A percentile compares a stretch with the other conserved stretches of the same genome.
These are phyloP conservation scores for Tachysurus fulvidraco DNA, from an alignment of 2,113 vertebrate genomes.

Conservation along the genomic window DNA sequence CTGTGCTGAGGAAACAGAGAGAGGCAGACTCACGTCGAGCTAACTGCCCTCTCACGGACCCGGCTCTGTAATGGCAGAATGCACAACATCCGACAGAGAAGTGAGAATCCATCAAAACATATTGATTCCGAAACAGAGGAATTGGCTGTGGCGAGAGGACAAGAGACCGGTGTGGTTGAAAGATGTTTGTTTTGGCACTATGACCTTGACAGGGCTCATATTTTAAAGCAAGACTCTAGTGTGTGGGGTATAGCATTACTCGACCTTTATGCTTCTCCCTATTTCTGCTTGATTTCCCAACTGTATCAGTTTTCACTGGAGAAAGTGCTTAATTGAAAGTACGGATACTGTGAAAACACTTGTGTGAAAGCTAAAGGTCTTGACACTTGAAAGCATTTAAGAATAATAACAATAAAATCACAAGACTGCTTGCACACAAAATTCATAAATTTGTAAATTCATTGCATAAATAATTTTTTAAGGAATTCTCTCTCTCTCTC, in stretches of 20 bases:
- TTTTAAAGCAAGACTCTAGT: conserved; percentile 71
- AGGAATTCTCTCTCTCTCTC: background rate
- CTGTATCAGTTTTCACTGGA: background rate
- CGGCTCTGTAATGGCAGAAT: conserved; percentile 70
- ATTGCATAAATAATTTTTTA: background rate
- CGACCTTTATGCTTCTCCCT: conserved; percentile 25
- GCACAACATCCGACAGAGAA: conserved; percentile 76
- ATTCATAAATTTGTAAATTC: no score
- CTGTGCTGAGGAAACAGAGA: conserved; percentile 35
- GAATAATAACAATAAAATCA: background rate
- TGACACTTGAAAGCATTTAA: background rate
- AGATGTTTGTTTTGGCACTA: conserved; percentile 74
- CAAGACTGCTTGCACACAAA: no score
- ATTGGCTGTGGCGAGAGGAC: conserved; percentile 71
- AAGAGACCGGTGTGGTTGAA: conserved; percentile 74
- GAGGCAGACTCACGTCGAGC: conserved; percentile 76
- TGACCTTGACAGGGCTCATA: conserved; percentile 78
- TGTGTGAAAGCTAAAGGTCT: background rate
- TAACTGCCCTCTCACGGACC: conserved; percentile 73
- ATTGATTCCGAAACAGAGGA: conserved; percentile 78
- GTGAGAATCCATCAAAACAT: conserved; percentile 80
- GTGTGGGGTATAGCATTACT: conserved; percentile 24
- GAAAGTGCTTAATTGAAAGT: background rate
- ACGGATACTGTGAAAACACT: background rate
- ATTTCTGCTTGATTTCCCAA: conserved; percentile 6